A percentile compares a stretch with the other conserved stretches of the same genome.
phyloP scores from a whole-genome alignment of 2,797 vertebrate genomes.

The Chelmon rostratus region DNA sequence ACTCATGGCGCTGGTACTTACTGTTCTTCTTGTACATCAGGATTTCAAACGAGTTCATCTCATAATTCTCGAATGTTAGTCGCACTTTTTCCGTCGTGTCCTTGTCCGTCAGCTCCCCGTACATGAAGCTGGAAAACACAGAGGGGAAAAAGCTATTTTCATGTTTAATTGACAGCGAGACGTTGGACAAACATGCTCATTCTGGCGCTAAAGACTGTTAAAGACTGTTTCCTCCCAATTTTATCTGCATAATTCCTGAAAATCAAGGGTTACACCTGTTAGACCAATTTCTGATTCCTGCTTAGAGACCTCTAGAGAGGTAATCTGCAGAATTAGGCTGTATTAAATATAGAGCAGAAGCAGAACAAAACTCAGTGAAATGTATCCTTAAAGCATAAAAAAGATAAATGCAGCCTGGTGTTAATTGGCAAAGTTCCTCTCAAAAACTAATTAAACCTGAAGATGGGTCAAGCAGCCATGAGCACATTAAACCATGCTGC shows the following conservation, averaged over 20 bases:
- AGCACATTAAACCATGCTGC: conserved; percentile 64
- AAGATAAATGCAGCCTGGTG: conserved; percentile 48
- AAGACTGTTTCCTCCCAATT: not conserved
- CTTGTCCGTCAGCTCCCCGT: conserved; percentile 98
- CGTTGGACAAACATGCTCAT: conserved; percentile 15
- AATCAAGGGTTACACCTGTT: conserved; percentile 6
- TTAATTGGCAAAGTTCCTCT: conserved; percentile 63
- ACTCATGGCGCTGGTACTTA: conserved; percentile 85
- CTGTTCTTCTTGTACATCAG: conserved; percentile 99
- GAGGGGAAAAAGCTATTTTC: conserved; percentile 25
- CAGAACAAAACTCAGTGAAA: conserved; percentile 52
- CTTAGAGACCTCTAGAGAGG: not conserved
- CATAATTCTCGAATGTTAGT: conserved; percentile 98
- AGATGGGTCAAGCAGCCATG: conserved; percentile 67
- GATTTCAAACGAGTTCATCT: conserved; percentile 99
- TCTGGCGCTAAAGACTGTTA: conserved; percentile 19
- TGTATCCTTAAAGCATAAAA: conserved; percentile 41
- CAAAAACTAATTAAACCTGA: conserved; percentile 68
- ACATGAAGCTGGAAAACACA: conserved; percentile 95
- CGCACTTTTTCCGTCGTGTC: conserved; percentile 97
- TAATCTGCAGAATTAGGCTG: not conserved
- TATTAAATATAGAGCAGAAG: conserved; percentile 42
- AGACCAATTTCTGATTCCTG: not conserved
- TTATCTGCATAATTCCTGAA: not conserved
- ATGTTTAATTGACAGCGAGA: conserved; percentile 46